phyloP scores from a whole-genome alignment of 2,888 invertebrate genomes.

The Acanthosoma haemorrhoidale region DNA sequence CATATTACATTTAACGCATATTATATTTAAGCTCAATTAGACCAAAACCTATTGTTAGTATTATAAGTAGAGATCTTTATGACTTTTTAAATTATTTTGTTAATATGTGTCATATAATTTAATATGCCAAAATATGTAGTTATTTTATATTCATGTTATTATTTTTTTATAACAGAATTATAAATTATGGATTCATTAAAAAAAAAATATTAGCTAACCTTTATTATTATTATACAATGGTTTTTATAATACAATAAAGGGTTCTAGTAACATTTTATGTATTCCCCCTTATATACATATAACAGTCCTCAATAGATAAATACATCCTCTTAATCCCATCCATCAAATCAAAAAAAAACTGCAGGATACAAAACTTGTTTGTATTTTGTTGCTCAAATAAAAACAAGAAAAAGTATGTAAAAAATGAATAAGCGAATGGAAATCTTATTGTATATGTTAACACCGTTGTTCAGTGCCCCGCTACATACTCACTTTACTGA shows the following conservation, averaged over 20 bases:
- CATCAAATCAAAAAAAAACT: too few relatives aligned
- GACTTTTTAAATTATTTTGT: background rate
- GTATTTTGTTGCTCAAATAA: too few relatives aligned
- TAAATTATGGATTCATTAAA: background rate
- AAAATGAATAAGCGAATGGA: too few relatives aligned
- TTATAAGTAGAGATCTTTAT: background rate
- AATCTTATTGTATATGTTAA: too few relatives aligned
- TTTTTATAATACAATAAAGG: conserved; percentile 10
- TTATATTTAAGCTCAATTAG: conserved; percentile 14
- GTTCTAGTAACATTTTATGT: background rate
- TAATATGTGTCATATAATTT: background rate
- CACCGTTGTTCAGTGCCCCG: too few relatives aligned
- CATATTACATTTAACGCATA: background rate
- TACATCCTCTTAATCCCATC: too few relatives aligned
- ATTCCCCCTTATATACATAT: background rate
- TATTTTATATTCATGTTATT: background rate
- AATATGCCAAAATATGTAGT: background rate
- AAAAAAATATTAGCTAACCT: background rate
- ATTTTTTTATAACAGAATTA: background rate
- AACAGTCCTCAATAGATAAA: background rate
- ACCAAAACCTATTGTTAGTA: background rate
- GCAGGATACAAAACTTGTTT: too few relatives aligned
- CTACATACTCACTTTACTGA: too few relatives aligned
- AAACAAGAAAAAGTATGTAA: too few relatives aligned
- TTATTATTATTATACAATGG: background rate